These are phyloP conservation scores for crab-eating macaque (Macaca fascicularis) DNA, from an alignment of 2,113 vertebrate genomes.

Conservation along the genomic window DNA sequence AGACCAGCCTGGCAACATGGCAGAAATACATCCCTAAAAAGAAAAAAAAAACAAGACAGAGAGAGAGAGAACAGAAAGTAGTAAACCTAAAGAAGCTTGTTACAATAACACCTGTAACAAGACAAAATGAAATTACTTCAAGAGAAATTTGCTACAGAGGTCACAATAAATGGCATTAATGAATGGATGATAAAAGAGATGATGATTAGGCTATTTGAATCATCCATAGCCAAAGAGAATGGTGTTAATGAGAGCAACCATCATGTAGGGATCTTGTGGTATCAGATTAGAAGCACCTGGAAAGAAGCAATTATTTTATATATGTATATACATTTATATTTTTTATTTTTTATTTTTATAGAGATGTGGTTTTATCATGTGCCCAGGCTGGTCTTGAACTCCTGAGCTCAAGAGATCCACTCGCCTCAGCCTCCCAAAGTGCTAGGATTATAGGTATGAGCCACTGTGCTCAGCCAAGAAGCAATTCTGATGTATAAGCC, in stretches of 20 bases:
- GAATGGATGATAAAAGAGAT: background rate
- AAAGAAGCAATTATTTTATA: background rate
- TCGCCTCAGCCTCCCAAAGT: too few relatives aligned
- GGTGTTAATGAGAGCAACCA: background rate
- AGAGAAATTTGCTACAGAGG: background rate
- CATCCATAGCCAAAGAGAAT: background rate
- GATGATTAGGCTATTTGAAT: background rate
- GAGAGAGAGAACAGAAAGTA: background rate
- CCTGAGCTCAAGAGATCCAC: too few relatives aligned
- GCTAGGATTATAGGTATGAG: too few relatives aligned
- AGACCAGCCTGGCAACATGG: background rate
- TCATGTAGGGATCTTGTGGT: background rate
- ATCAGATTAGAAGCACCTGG: background rate
- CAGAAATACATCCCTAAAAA: background rate
- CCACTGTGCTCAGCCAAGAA: background rate
- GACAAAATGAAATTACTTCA: slow-evolving; percentile 25
- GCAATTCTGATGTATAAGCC: background rate
- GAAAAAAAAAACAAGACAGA: background rate
- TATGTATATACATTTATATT: too few relatives aligned
- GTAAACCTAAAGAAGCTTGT: background rate
- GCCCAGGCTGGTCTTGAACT: too few relatives aligned
- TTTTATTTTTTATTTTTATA: too few relatives aligned
- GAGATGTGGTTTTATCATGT: too few relatives aligned
- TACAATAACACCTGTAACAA: background rate
- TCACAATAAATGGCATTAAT: background rate